phyloP scores from a whole-genome alignment of 2,888 invertebrate genomes.

The Tholera decimalis region DNA sequence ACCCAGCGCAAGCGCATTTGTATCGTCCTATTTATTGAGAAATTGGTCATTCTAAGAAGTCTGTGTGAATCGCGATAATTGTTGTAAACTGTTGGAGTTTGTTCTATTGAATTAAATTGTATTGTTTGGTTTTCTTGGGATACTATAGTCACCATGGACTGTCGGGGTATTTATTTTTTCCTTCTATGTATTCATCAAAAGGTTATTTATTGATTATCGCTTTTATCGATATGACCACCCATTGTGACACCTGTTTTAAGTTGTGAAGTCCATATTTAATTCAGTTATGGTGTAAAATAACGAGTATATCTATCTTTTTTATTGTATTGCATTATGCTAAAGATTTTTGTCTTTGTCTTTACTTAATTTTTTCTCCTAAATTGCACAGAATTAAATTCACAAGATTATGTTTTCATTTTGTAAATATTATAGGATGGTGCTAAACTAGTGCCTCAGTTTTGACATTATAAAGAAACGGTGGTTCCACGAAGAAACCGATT shows the following conservation, averaged over 20 bases:
- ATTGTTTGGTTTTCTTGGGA: neutral
- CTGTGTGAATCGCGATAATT: constrained; percentile 37
- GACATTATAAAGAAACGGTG: constrained; percentile 20
- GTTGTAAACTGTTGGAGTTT: neutral
- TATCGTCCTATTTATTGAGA: constrained; percentile 55
- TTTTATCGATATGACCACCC: too few relatives aligned
- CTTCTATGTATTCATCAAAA: too few relatives aligned
- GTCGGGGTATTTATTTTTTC: too few relatives aligned
- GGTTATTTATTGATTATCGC: too few relatives aligned
- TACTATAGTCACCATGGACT: too few relatives aligned
- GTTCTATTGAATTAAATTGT: constrained; percentile 2
- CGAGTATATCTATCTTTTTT: too few relatives aligned
- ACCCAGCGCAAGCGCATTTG: constrained; percentile 40
- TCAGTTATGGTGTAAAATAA: too few relatives aligned
- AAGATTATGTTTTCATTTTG: neutral
- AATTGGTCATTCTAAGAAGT: constrained; percentile 53
- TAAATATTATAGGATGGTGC: neutral
- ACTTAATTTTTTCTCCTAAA: neutral
- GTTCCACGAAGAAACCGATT: constrained; percentile 13
- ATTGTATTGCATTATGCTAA: too few relatives aligned
- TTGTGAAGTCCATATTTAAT: too few relatives aligned
- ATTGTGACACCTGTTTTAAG: too few relatives aligned
- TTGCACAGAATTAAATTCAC: neutral
- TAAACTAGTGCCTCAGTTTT: constrained; percentile 1
- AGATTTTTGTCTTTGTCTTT: neutral